Conservation (phyloP, 2,797 vertebrate species). For the Brachymystax lenok region DNA sequence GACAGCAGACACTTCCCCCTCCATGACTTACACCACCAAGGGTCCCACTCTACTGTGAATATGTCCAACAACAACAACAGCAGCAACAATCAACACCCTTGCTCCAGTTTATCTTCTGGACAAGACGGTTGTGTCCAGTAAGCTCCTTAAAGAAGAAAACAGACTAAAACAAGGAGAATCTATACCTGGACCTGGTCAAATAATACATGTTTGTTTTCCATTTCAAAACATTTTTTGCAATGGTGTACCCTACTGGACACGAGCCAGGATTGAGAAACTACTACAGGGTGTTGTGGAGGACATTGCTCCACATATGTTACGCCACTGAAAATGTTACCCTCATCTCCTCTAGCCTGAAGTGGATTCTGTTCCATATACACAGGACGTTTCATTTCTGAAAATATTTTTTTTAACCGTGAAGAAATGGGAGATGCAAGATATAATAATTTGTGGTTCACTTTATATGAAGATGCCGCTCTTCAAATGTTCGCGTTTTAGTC, state of each 20-base stretch:
- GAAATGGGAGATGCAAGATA: constrained; percentile 4
- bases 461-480: constrained; percentile 39
- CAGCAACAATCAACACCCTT: not conserved
- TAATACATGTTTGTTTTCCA: not conserved
- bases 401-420: constrained; percentile 4
- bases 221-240: not conserved
- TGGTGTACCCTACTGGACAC: not conserved
- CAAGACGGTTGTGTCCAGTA: not conserved
- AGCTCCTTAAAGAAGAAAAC: not conserved
- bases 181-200: not conserved
- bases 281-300: not conserved
- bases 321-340: constrained; percentile 4
- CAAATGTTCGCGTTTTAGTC: constrained; percentile 12
- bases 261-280: not conserved
- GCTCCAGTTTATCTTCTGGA: not conserved
- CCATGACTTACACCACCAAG: constrained; percentile 82
- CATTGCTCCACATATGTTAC: not conserved
- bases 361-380: not conserved
- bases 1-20: constrained; percentile 81
- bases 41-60: constrained; percentile 87
- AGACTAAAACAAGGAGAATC: not conserved
- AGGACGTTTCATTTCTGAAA: not conserved
- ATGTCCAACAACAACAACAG: not conserved
- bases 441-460: not conserved
- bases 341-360: constrained; percentile 13